Percentiles rank a stretch among this genome's conserved stretches.
phyloP scores from a whole-genome alignment of 2,797 vertebrate genomes.

The Chelidonichthys spinosus region DNA sequence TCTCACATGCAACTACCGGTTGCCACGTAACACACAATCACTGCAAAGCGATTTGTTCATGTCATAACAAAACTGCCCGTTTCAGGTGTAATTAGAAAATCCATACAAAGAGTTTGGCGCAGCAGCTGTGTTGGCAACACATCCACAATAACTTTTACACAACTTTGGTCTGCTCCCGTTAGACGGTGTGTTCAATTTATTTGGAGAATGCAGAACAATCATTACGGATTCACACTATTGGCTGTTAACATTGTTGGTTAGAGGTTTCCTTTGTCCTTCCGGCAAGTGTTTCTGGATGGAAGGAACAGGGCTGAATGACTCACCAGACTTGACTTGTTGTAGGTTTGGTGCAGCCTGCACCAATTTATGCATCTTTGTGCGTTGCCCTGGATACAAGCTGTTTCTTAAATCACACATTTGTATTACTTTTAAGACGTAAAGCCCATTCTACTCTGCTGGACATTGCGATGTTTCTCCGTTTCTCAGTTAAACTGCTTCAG shows the following conservation, averaged over 20 bases:
- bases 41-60: slow-evolving; percentile 22
- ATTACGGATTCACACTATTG: slow-evolving; percentile 1
- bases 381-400: slow-evolving; percentile 52
- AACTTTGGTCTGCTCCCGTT: neutral
- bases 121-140: slow-evolving; percentile 61
- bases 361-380: slow-evolving; percentile 24
- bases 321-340: slow-evolving; percentile 31
- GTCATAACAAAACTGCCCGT: slow-evolving; percentile 62
- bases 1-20: slow-evolving; percentile 52
- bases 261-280: slow-evolving; percentile 26
- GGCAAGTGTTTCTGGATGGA: slow-evolving; percentile 17
- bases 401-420: neutral
- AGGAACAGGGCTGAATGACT: slow-evolving; percentile 44
- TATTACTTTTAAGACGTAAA: neutral
- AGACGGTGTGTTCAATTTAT: neutral
- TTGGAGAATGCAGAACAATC: too few relatives aligned
- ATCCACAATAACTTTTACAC: neutral
- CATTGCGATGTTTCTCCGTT: too few relatives aligned
- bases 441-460: neutral
- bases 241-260: slow-evolving; percentile 6
- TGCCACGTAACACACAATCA: slow-evolving; percentile 49
- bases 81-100: slow-evolving; percentile 50
- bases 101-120: slow-evolving; percentile 37
- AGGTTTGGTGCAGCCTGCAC: slow-evolving; percentile 39
- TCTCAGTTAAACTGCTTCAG: too few relatives aligned